phyloP scores from a whole-genome alignment of 2,797 vertebrate genomes.

The Halcyon leucocephala region DNA sequence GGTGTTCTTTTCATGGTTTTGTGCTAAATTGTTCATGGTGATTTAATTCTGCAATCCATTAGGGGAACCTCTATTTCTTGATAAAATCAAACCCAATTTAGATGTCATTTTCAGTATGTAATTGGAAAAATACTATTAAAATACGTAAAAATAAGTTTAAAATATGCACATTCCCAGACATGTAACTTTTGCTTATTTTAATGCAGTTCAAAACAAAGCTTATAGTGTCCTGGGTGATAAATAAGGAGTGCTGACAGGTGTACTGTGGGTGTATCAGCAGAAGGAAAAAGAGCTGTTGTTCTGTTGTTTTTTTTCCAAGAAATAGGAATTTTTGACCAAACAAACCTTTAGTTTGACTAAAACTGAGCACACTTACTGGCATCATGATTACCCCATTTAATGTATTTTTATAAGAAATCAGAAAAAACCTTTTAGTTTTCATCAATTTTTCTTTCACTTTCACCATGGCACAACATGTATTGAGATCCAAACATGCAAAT shows the following conservation, averaged over 20 bases:
- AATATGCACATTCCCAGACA: accelerated
- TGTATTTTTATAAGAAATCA: not conserved
- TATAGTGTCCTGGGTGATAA: not conserved
- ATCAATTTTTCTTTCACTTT: not conserved
- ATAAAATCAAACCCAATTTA: not conserved
- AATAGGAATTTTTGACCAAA: not conserved
- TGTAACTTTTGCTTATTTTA: not conserved
- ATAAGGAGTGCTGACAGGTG: not conserved
- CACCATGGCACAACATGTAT: not conserved
- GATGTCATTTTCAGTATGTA: not conserved
- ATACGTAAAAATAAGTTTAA: not conserved
- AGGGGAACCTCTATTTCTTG: not conserved
- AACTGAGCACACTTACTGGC: not conserved
- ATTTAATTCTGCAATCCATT: not conserved
- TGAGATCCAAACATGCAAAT: not conserved
- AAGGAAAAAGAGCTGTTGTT: not conserved
- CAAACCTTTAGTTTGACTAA: not conserved
- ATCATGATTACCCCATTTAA: not conserved
- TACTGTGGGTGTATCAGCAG: not conserved
- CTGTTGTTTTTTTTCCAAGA: not conserved
- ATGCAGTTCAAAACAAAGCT: not conserved
- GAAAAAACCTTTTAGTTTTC: not conserved
- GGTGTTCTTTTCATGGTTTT: not conserved
- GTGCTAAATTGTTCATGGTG: not conserved
- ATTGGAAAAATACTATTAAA: not conserved